Conservation (phyloP, 2,888 invertebrate species). For the Mythimna impura region DNA sequence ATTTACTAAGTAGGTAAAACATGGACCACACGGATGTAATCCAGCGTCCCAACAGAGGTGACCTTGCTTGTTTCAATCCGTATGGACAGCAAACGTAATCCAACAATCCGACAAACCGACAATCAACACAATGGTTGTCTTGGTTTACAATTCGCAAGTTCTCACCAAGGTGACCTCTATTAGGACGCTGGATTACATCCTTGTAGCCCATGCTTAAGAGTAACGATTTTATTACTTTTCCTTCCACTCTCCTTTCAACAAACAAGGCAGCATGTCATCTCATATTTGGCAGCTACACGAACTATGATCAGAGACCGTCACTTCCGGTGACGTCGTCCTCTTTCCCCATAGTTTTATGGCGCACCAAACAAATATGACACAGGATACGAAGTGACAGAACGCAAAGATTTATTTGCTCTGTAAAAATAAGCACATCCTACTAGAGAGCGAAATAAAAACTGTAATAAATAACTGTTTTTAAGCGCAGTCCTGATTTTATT, state of each 20-base stretch:
- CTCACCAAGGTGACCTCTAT: no score
- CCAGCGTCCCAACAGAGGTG: no score
- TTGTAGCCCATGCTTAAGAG: neutral
- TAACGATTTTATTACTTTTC: no score
- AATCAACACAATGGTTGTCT: no score
- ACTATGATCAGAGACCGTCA: slow-evolving; percentile 22
- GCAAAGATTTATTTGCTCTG: slow-evolving; percentile 43
- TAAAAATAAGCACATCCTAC: slow-evolving; percentile 46
- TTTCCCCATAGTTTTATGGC: slow-evolving; percentile 36
- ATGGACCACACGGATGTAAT: no score
- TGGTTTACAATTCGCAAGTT: no score
- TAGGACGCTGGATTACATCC: no score
- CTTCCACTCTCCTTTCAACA: slow-evolving; percentile 6
- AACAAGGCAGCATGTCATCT: slow-evolving; percentile 31
- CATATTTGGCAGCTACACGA: slow-evolving; percentile 41
- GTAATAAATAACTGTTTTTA: slow-evolving; percentile 3
- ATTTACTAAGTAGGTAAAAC: no score
- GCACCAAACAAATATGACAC: slow-evolving; percentile 53
- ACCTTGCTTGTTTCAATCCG: neutral
- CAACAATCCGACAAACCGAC: no score
- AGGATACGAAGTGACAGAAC: slow-evolving; percentile 42
- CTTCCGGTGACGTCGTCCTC: slow-evolving; percentile 24
- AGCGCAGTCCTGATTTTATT: neutral
- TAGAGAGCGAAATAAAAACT: slow-evolving; percentile 3
- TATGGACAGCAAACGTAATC: neutral